Evolutionary conservation across 2,113 vertebrate genomes (phyloP).

Genomic region (Mormyrus iriodes): DNA sequence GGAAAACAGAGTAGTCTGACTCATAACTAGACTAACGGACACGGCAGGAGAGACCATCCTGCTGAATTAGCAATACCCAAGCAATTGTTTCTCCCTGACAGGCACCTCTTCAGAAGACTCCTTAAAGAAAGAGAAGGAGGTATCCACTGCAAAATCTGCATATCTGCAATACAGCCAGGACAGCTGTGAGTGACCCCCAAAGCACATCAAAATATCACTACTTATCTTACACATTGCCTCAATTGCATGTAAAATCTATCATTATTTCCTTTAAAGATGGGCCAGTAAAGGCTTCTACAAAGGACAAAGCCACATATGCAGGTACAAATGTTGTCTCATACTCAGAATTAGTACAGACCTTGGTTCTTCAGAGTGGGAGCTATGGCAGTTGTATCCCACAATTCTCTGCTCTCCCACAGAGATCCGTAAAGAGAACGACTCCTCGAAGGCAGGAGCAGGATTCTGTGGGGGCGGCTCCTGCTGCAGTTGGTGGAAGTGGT

Average conservation of each 20-base stretch:
- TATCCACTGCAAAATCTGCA: constrained; percentile 58
- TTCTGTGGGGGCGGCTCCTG: constrained; percentile 67
- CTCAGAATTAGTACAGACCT: neutral
- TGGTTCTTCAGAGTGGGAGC: neutral
- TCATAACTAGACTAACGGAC: neutral
- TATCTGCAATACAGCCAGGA: constrained; percentile 66
- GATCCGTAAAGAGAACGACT: constrained; percentile 57
- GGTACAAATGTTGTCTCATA: constrained; percentile 53
- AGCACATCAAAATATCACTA: neutral
- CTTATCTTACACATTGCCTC: neutral
- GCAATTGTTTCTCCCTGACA: constrained; percentile 35
- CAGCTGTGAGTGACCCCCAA: constrained; percentile 51
- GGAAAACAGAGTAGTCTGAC: neutral
- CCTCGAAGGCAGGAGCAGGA: constrained; percentile 29
- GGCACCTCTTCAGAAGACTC: constrained; percentile 78
- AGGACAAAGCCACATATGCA: constrained; percentile 81
- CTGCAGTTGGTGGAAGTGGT: constrained; percentile 98
- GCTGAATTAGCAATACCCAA: neutral
- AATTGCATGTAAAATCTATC: neutral
- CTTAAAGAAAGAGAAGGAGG: constrained; percentile 79
- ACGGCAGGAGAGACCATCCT: neutral
- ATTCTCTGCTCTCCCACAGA: constrained; percentile 48
- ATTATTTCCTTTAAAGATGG: constrained; percentile 41
- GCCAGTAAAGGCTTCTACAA: constrained; percentile 59
- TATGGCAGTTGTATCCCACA: neutral